Conservation (phyloP, 2,888 invertebrate genomes). For the Apoderus coryli region DNA sequence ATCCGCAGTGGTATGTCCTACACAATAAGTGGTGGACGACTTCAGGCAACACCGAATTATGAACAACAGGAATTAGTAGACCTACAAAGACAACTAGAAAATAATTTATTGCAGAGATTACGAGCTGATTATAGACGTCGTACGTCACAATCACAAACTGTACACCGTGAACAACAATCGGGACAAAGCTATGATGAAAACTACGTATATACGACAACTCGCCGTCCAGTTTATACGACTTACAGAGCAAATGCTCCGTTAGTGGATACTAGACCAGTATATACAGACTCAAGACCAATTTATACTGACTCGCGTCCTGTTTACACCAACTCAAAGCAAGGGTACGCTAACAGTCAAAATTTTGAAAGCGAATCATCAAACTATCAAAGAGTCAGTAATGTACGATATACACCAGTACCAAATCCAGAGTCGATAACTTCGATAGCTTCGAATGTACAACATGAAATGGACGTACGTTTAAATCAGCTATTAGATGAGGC, state of each 20-base stretch:
- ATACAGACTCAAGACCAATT: no score
- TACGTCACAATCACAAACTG: neutral
- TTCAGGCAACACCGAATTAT: conserved; percentile 24
- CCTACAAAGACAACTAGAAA: conserved; percentile 25
- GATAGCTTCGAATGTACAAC: conserved; percentile 26
- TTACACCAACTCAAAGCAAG: no score
- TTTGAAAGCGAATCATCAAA: no score
- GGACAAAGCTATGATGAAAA: conserved; percentile 1
- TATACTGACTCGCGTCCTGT: no score
- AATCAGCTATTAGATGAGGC: conserved; percentile 23
- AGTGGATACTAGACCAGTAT: neutral
- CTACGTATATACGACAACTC: conserved; percentile 1
- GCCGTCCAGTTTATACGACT: conserved; percentile 4
- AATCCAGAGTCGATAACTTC: conserved; percentile 25
- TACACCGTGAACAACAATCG: neutral
- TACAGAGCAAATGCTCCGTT: neutral
- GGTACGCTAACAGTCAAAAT: conserved; percentile 7
- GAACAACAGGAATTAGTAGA: conserved; percentile 26
- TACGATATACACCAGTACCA: conserved; percentile 19
- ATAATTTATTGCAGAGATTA: conserved; percentile 22
- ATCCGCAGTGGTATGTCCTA: conserved; percentile 24
- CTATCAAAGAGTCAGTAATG: no score
- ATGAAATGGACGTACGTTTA: conserved; percentile 22
- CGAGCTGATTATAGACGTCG: conserved; percentile 15
- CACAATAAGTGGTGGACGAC: conserved; percentile 19